Base-by-base conservation (phyloP, 2,113 vertebrate genomes). In the Mystacornis crossleyi region DNA sequence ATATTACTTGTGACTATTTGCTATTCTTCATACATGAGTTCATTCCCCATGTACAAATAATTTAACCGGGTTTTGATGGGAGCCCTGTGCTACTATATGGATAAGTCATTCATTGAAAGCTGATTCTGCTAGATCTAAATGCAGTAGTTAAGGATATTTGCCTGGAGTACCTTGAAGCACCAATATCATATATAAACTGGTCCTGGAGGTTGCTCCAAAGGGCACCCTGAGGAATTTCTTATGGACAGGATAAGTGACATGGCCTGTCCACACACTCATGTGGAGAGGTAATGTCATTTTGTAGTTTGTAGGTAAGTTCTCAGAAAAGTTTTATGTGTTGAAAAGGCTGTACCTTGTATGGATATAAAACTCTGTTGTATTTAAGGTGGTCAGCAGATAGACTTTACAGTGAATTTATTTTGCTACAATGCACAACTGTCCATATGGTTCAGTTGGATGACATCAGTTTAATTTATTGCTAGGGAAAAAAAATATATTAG, bases 11-110 rank as follows among this genome's bases (percentile, higher is more conserved):
- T 45, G 31, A 53, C 15, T 45, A 58, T 14, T 45, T 94, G 8
- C 6, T 83, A 4, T 24, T 83, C 38, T 55, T 78, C 26, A 53
- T 38, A 60, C 9, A 25, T 23, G 0, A 58, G n/a, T 61, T 80
- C 14, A 36, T 57, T 65, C 10, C 25, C 26, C 29, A 29, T 0
- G 4, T 21, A 50, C 0, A 0, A 94, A 42, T 54, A 74, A 69
- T 36, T 40, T 48, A 36, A 48, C 2, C 42, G 45, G 21, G 29
- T 58, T 78, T 93, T 62, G 26, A 33, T 42, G 42, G 40, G 17
- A 83, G 15, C 7, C 5, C 19, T 48, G 9, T 53, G 8, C 18
- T 77, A 9, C 28, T n/a, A 0, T 8, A 9, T 34, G 50, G 31
- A 50, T n/a, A 17, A n/a, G 43, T 40, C 15, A 24, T 14, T 77